Conservation (phyloP, 2,797 vertebrate species). For the Iguana delicatissima region DNA sequence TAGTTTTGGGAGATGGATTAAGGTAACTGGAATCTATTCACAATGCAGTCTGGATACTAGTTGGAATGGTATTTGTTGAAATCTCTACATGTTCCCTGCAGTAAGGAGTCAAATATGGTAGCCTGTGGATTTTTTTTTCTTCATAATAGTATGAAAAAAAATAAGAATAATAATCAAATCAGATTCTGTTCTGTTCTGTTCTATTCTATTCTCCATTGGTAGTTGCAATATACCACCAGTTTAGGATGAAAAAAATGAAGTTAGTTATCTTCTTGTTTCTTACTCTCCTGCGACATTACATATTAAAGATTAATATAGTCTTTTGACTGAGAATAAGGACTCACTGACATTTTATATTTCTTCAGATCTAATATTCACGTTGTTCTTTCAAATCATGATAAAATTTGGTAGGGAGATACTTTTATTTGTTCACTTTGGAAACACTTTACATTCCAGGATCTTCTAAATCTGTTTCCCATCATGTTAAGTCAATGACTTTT, state of each 20-base stretch:
- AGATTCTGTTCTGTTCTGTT: not conserved
- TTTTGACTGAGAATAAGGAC: slow-evolving; percentile 29
- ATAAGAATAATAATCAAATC: not conserved
- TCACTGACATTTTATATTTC: slow-evolving; percentile 54
- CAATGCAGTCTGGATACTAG: not conserved
- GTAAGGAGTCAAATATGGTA: not conserved
- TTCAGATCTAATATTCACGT: slow-evolving; percentile 46
- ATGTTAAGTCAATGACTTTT: not conserved
- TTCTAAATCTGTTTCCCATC: not conserved
- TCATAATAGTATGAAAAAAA: not conserved
- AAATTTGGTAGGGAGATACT: slow-evolving; percentile 44
- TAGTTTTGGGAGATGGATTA: too few species aligned
- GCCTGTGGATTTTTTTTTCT: not conserved
- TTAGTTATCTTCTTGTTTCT: slow-evolving; percentile 19
- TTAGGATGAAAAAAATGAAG: slow-evolving; percentile 21
- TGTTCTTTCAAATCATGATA: slow-evolving; percentile 49
- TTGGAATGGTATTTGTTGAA: not conserved
- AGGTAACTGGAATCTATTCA: too few species aligned
- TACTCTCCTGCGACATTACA: slow-evolving; percentile 33
- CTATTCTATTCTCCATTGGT: not conserved
- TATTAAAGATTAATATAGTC: slow-evolving; percentile 47
- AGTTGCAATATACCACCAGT: not conserved
- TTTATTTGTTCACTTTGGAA: slow-evolving; percentile 52
- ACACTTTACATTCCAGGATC: slow-evolving; percentile 53
- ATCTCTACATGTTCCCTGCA: not conserved